Evolutionary conservation across 2,113 vertebrate species (phyloP).

Genomic region (Jaculus jaculus): DNA sequence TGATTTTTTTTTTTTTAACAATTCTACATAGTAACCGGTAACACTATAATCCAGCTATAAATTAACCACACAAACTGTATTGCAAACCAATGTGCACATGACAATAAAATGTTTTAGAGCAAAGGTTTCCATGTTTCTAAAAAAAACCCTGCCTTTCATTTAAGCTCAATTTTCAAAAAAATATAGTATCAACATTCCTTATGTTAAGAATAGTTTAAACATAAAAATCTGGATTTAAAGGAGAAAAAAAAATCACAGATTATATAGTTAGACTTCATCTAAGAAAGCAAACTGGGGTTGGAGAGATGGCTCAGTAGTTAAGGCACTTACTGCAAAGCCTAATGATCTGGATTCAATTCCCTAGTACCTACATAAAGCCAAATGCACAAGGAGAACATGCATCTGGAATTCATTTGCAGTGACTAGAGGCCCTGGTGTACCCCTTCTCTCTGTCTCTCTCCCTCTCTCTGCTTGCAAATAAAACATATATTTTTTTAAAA

Average conservation of each 20-base stretch:
- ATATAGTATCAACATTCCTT: slow-evolving; percentile 11
- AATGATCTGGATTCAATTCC: too few relatives aligned
- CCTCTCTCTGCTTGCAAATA: too few relatives aligned
- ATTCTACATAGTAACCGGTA: slow-evolving; percentile 46
- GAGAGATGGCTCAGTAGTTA: too few relatives aligned
- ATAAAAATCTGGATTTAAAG: slow-evolving; percentile 22
- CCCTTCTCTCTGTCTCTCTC: too few relatives aligned
- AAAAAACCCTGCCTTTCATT: background rate
- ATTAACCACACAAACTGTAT: slow-evolving; percentile 14
- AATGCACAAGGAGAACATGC: too few relatives aligned
- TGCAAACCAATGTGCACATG: slow-evolving; percentile 10
- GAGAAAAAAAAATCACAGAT: background rate
- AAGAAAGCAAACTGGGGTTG: background rate
- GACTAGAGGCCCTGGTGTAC: too few relatives aligned
- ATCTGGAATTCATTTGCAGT: too few relatives aligned
- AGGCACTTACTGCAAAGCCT: too few relatives aligned
- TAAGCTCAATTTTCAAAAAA: slow-evolving; percentile 51
- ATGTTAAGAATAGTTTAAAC: slow-evolving; percentile 49
- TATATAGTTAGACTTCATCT: slow-evolving; percentile 50
- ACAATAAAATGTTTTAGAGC: slow-evolving; percentile 51
- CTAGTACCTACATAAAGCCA: too few relatives aligned
- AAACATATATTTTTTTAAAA: background rate
- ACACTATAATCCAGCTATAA: slow-evolving; percentile 8
- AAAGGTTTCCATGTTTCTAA: background rate
- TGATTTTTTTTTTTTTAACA: slow-evolving; percentile 19